Percentiles rank a stretch among this genome's conserved stretches.
Evolutionary conservation across 2,888 invertebrate genomes (phyloP).

Genomic region (Ennomos quercinarius): DNA sequence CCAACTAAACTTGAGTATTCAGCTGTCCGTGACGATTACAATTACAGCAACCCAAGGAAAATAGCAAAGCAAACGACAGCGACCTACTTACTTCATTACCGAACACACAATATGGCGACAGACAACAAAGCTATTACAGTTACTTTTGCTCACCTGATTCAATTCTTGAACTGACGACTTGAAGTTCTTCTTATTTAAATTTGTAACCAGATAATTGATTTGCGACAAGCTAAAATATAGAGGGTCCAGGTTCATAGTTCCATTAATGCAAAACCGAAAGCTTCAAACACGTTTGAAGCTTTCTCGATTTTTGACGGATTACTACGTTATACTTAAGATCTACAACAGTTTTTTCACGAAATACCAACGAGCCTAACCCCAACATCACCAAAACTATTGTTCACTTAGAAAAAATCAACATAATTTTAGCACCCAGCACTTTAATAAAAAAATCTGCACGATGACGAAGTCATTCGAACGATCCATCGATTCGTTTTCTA

Average conservation of each 20-base stretch:
- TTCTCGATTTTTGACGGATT: conserved; percentile 92
- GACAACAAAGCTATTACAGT: conserved; percentile 67
- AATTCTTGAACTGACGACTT: conserved; percentile 95
- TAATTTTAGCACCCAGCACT: conserved; percentile 67
- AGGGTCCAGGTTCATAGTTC: conserved; percentile 99
- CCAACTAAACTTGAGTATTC: background rate
- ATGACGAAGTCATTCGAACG: conserved; percentile 61
- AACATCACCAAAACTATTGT: conserved; percentile 82
- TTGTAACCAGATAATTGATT: conserved; percentile 98
- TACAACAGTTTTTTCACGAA: conserved; percentile 76
- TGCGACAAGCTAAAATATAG: conserved; percentile 99
- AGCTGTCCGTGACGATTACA: conserved; percentile 5
- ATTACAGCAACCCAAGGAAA: conserved; percentile 8
- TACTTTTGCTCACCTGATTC: conserved; percentile 90
- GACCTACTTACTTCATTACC: conserved; percentile 17
- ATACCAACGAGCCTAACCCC: conserved; percentile 76
- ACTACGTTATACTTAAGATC: conserved; percentile 78
- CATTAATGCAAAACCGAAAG: conserved; percentile 96
- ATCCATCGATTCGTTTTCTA: no score
- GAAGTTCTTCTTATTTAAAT: conserved; percentile 98
- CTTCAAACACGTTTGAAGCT: conserved; percentile 98
- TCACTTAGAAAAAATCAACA: conserved; percentile 72
- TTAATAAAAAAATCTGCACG: conserved; percentile 61
- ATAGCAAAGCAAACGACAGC: background rate
- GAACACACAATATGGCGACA: conserved; percentile 79